Evolutionary conservation across 2,113 vertebrate genomes (phyloP), one percentile per base, ranked within the genome.

Genomic region (Cyanistes caeruleus): DNA sequence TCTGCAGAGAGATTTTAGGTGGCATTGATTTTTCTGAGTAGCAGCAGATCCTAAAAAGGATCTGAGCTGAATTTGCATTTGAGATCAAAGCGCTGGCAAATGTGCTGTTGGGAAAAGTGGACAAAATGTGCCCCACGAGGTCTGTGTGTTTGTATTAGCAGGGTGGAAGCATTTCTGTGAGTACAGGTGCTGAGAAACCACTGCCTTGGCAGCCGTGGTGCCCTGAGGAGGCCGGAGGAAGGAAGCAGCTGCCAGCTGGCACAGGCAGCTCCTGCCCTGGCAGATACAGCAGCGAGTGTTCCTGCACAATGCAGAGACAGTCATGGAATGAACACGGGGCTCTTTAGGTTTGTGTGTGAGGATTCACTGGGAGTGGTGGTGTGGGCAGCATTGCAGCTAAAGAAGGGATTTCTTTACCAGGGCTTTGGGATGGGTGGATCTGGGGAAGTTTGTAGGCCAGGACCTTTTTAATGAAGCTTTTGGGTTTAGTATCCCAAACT

Each of bases 121-220:
- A 35, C 55, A 83, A 70, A 93, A 72, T 17, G 55, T 60, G 79
- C 88, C 80, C 35, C 43, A 25, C 7, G 21, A 93, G 65, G 43
- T 30, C 25, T 19, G 51, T 39, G 70, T 63, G 22, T 82, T 93
- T 90, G 62, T 83, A 63, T 77, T 41, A 90, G 64, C 24, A 46
- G 81, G 25, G 60, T 84, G 41, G 87, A 90, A 88, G 64, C 81
- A 10, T 67, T 72, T 83, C 90, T 80, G 24, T 80, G 80, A 91
- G 73, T 58, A 89, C 33, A 87, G 89, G 88, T 93, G 89, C 68
- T 78, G 90, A 82, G 76, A 64, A 89, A 84, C 76, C 91, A 67
- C 84, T 43, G 55, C 44, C 84, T 63, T 93, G 95, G 87, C 84
- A 92, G 78, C 67, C 37, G 30, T 3, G 41, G 8, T 75, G 69